Percentiles rank a stretch among this genome's conserved stretches.
Evolutionary conservation across 2,888 invertebrate species (phyloP).

Genomic region (Idaea biselata): DNA sequence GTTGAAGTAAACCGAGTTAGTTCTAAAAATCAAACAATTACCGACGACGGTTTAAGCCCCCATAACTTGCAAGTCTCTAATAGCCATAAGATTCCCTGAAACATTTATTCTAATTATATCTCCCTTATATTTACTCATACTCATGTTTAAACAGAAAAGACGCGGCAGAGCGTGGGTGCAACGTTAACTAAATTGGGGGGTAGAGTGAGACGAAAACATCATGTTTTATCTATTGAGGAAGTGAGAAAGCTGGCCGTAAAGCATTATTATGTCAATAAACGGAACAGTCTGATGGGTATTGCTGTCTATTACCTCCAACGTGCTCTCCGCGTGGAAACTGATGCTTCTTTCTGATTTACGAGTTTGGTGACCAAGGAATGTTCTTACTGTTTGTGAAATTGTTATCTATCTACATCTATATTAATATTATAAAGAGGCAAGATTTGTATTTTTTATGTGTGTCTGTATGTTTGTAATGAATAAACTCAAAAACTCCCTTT

Average conservation of each 20-base stretch:
- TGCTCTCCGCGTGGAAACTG: conserved; percentile 54
- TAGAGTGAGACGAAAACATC: conserved; percentile 66
- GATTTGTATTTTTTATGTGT: too few relatives aligned
- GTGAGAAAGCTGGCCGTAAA: conserved; percentile 52
- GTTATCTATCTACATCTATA: too few relatives aligned
- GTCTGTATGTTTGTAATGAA: too few relatives aligned
- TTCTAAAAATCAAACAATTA: neutral
- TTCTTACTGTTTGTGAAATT: conserved; percentile 13
- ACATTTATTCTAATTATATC: conserved; percentile 77
- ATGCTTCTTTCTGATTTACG: conserved; percentile 63
- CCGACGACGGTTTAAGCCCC: neutral
- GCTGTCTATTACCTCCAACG: conserved; percentile 56
- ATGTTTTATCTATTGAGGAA: conserved; percentile 53
- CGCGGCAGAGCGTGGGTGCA: conserved; percentile 72
- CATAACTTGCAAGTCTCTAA: conserved; percentile 18
- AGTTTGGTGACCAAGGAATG: conserved; percentile 34
- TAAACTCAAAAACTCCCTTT: too few relatives aligned
- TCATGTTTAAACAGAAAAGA: conserved; percentile 74
- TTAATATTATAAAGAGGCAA: too few relatives aligned
- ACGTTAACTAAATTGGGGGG: conserved; percentile 72
- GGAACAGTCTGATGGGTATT: conserved; percentile 54
- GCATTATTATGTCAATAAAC: conserved; percentile 65
- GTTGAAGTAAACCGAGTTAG: neutral
- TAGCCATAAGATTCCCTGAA: conserved; percentile 46
- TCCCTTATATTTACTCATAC: conserved; percentile 75